Evolutionary conservation across 2,113 vertebrate genomes (phyloP).

Genomic region (Aplodontia rufa): DNA sequence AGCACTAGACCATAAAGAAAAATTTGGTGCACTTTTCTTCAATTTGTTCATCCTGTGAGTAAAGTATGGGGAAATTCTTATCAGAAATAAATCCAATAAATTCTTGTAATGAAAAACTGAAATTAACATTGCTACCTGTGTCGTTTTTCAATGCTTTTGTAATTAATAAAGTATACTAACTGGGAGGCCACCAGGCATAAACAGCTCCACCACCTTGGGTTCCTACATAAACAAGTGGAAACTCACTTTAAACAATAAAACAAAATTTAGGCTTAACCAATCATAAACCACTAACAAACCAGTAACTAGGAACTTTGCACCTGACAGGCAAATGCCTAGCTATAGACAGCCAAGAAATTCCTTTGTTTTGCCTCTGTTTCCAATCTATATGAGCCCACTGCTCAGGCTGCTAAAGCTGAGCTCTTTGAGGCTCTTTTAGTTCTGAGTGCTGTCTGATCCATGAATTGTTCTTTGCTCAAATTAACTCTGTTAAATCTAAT

Average conservation of each 20-base stretch:
- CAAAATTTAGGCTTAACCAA: background rate
- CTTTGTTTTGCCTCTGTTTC: background rate
- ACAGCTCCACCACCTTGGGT: background rate
- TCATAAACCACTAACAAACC: background rate
- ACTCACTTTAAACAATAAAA: background rate
- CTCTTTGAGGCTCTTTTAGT: background rate
- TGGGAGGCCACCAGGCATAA: background rate
- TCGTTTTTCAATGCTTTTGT: background rate
- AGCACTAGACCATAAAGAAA: background rate
- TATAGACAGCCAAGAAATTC: background rate
- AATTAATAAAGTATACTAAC: background rate
- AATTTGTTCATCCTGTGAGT: background rate
- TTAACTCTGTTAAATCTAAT: background rate
- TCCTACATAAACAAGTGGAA: background rate
- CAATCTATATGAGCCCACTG: background rate
- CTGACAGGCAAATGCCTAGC: background rate
- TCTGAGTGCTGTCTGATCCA: background rate
- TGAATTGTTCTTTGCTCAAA: background rate
- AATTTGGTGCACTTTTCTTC: background rate
- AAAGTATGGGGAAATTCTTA: background rate
- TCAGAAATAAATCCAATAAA: background rate
- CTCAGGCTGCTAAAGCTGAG: background rate
- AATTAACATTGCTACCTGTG: background rate
- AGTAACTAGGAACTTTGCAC: background rate
- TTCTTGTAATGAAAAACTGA: fast-evolving